Evolutionary conservation across 2,797 vertebrate species (phyloP), one percentile per base, ranked within the genome.

Genomic region (Melanotaenia trifasciata): DNA sequence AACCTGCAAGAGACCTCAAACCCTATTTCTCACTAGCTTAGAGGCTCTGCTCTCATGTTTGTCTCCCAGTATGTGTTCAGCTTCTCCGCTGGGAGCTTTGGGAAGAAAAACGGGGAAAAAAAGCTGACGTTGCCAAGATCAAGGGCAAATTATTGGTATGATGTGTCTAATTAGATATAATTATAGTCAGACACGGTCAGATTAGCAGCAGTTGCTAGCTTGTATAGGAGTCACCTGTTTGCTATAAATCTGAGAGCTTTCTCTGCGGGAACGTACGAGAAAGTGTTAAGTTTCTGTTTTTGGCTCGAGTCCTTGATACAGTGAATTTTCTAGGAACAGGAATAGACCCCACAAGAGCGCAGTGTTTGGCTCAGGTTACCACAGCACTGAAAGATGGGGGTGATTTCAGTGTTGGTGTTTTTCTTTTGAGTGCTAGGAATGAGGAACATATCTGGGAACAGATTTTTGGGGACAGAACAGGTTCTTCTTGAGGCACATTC

Each of bases 221-320:
- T 81, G 66, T 72, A 62, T 74, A 71, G 72, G 81, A 89, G 87
- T 93, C 90, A 91, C 91, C 87, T 91, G 88, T 87, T 93, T 89
- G 77, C 78, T 65, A 87, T 93, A 89, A 92, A 90, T 91, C 85
- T 79, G 6, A 30, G 53, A 50, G 64, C 66, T 87, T 77, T 82
- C 63, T 69, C 60, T 70, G 53, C 30, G 67, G 72, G 58, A 90
- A 82, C 63, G 72, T 81, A 70, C 69, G 71, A 64, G 54, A 89
- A 90, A 77, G 68, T 84, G 80, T 82, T 81, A 72, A 36, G 64
- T 85, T 81, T 83, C 68, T 85, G 79, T 70, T 73, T 85, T 76
- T 89, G 88, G 84, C 66, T 16, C 28, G 69, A 56, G 35, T 81
- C 72, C 67, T 64, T 64, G 72, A 72, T 3, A 54, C 64, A 66